These are phyloP conservation scores for Cyphomyrus discorhynchus DNA, from an alignment of 2,113 vertebrate genomes.

Conservation along the genomic window DNA sequence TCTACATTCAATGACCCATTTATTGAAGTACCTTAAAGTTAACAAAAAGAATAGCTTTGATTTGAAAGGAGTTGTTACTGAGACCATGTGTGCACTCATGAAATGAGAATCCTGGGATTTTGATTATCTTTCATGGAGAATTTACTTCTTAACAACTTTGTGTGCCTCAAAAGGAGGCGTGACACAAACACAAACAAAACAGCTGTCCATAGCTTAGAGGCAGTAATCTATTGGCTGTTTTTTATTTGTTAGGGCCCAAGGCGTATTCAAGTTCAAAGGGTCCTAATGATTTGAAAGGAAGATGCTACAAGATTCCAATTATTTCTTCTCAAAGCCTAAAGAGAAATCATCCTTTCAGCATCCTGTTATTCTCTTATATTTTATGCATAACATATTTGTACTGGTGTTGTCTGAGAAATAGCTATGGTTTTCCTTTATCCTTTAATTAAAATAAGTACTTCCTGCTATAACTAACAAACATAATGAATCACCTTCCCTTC, in stretches of 20 bases:
- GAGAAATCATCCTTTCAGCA: neutral
- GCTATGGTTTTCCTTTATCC: neutral
- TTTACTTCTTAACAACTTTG: neutral
- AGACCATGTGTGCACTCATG: neutral
- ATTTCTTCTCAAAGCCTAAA: neutral
- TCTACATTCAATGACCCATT: neutral
- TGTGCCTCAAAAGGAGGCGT: neutral
- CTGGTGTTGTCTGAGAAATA: neutral
- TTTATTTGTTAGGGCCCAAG: neutral
- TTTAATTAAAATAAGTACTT: neutral
- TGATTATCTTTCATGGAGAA: neutral
- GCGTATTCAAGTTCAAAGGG: neutral
- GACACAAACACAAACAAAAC: neutral
- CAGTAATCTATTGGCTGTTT: neutral
- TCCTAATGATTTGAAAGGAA: neutral
- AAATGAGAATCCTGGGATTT: neutral
- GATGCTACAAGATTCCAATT: neutral
- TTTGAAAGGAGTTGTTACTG: neutral
- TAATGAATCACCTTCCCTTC: neutral
- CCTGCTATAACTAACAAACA: neutral
- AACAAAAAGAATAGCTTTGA: neutral
- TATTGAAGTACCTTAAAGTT: neutral
- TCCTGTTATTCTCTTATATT: neutral
- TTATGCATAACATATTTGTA: neutral
- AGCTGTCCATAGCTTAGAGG: neutral